Base-by-base conservation (phyloP, 2,113 vertebrate genomes). In the Hoplias malabaricus region DNA sequence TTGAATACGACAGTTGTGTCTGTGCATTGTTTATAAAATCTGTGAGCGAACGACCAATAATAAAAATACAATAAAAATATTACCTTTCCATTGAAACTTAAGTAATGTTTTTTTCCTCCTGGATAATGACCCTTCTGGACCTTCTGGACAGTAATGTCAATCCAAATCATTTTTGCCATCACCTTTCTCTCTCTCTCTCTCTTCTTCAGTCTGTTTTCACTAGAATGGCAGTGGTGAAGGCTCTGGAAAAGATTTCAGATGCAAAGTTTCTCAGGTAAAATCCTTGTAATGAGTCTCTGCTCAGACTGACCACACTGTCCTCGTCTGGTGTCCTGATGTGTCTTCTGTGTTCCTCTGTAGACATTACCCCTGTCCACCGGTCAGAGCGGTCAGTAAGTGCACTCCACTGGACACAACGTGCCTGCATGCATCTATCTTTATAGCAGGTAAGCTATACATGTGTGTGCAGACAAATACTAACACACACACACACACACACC, bases 211-310 rank as follows among this genome's bases (percentile, higher is more conserved):
- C 96, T 27, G 90, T 98, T 80, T 99, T 97, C 89, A 99, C 98
- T 67, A 94, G 97, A 92, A 98, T 97, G 96, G 97, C 98, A 1
- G 97, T 99, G 87, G 87, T 95, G 83, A 98, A 99, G 92, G 96
- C 97, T 31, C 90, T 99, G 88, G 96, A 94, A 77, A 96, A 96
- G 88, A 97, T 98, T 77, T 87, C 93, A n/a, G 96, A 99, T 53
- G 85, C 89, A 23, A 93, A 90, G 80, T 99, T 99, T 85, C 82
- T 88, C 40, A 91, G 87, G 98, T 98, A 85, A 93, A 91, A 88
- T 80, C 59, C 75, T 9, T 31, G 21, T 33, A 65, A 29, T n/a
- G n/a, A n/a, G n/a, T n/a, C 56, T 79, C 74, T 29, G 2, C 57
- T 19, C 5, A 33, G 27, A 5, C 14, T 19, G 13, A 31, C 2